Conservation (phyloP, 1,140 invertebrate species). For the Nomia melanderi region DNA sequence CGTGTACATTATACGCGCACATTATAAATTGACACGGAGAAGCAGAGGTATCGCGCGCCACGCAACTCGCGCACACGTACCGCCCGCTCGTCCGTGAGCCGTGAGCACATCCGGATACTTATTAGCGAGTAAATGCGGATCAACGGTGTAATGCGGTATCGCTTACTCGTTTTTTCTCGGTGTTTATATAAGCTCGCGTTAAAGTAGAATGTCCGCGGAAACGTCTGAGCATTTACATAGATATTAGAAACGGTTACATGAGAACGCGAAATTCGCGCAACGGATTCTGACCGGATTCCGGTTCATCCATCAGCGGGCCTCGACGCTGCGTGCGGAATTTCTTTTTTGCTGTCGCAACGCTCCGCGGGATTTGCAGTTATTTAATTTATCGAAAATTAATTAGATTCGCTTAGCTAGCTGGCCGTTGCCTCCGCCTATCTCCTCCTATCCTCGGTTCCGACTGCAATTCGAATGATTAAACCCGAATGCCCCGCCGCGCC, state of each 20-base stretch:
- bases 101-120: conserved; percentile 8
- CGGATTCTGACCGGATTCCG: not conserved
- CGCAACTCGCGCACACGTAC: not conserved
- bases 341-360: conserved; percentile 6
- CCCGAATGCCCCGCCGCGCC: conserved; percentile 7
- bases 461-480: conserved; percentile 39
- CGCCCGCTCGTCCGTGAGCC: not conserved
- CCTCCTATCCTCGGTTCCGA: conserved; percentile 24
- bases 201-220: not conserved
- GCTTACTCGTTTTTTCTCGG: no score
- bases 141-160: not conserved
- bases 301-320: conserved; percentile 19
- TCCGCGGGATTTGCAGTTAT: conserved; percentile 31
- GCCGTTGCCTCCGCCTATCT: not conserved
- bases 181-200: not conserved
- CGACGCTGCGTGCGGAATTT: not conserved
- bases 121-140: conserved; percentile 18
- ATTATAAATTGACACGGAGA: conserved; percentile 43
- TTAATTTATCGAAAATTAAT: conserved; percentile 43
- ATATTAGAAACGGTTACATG: not conserved
- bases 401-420: conserved; percentile 31
- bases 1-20: conserved; percentile 33
- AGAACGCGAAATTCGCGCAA: not conserved
- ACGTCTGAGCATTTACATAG: not conserved
- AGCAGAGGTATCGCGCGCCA: not conserved